Evolutionary conservation across 2,113 vertebrate species (phyloP).

Genomic region (Phocoena sinus): DNA sequence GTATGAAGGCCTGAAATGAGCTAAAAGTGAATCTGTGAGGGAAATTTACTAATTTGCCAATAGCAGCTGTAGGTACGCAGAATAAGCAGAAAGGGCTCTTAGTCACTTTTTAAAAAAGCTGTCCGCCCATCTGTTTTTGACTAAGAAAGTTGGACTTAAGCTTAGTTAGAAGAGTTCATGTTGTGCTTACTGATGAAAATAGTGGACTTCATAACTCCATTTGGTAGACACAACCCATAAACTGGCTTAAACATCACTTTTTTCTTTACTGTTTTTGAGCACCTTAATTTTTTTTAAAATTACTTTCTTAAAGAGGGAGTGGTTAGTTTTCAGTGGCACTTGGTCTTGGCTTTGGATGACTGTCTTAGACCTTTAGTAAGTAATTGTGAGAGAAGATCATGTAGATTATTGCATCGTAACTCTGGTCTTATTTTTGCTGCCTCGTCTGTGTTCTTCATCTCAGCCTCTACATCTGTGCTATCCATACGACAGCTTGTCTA

Average conservation of each 20-base stretch:
- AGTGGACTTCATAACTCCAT: not conserved
- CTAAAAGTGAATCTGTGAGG: not conserved
- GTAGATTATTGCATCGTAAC: not conserved
- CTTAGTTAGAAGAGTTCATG: not conserved
- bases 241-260: not conserved
- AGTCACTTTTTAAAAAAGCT: not conserved
- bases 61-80: not conserved
- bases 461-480: not conserved
- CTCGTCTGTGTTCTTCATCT: not conserved
- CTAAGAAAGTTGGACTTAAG: slow-evolving; percentile 20
- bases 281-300: not conserved
- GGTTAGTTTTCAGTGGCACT: not conserved
- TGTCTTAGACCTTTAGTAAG: not conserved
- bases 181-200: not conserved
- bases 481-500: not conserved
- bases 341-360: not conserved
- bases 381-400: not conserved
- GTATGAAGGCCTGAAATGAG: not conserved
- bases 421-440: slow-evolving; percentile 1
- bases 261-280: slow-evolving; percentile 15
- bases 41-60: not conserved
- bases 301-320: not conserved
- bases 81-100: not conserved
- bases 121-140: not conserved
- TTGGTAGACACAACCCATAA: not conserved